These are phyloP conservation scores for Drosophila incognita DNA, from an alignment of 2,888 invertebrate species.

Conservation along the genomic window DNA sequence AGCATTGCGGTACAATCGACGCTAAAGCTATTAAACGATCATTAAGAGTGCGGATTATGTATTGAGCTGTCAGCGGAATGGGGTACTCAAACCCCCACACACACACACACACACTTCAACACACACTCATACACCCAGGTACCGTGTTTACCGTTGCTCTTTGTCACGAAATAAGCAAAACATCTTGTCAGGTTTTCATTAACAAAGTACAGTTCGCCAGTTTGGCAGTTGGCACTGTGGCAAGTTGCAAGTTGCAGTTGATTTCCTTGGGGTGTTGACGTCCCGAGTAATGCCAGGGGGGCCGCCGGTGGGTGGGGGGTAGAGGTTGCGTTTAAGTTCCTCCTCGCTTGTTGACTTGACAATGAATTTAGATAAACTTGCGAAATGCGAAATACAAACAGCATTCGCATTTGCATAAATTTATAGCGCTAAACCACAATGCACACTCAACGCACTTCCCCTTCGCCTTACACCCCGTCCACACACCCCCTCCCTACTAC, in stretches of 20 bases:
- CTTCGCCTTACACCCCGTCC: neutral
- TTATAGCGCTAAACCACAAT: constrained; percentile 47
- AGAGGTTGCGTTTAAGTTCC: neutral
- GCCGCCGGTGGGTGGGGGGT: neutral
- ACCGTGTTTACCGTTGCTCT: neutral
- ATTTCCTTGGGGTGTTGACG: constrained; percentile 73
- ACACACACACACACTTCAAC: neutral
- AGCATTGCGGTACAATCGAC: neutral
- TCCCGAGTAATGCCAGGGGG: constrained; percentile 15
- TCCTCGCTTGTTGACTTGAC: constrained; percentile 67
- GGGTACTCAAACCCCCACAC: neutral
- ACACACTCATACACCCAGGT: neutral
- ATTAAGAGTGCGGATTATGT: neutral
- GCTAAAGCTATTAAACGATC: neutral
- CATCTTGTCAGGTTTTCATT: constrained; percentile 49
- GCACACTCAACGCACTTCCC: constrained; percentile 7
- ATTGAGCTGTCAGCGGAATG: neutral
- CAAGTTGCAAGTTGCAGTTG: constrained; percentile 47
- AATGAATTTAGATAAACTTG: constrained; percentile 79
- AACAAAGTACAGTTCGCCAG: constrained; percentile 46
- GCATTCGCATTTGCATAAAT: constrained; percentile 79
- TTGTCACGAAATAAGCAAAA: constrained; percentile 45
- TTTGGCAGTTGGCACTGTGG: constrained; percentile 31
- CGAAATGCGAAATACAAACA: constrained; percentile 79
- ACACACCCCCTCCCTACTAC: neutral